Base-by-base conservation (phyloP, 2,113 vertebrate genomes). In the Nerophis lumbriciformis region DNA sequence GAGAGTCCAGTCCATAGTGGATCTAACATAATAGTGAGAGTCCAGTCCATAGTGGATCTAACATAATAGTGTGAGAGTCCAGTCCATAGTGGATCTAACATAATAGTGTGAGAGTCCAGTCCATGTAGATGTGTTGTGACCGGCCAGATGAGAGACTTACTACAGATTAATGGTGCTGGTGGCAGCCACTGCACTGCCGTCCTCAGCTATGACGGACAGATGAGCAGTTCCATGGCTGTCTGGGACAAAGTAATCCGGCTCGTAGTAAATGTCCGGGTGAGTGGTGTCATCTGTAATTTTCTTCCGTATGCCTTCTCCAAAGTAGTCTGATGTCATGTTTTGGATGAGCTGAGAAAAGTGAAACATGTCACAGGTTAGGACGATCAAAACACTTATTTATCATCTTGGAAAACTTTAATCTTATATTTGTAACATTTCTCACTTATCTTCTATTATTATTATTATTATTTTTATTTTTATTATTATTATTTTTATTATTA, bases 101-200 rank as follows among this genome's bases (percentile, higher is more conserved):
- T n/a, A n/a, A n/a, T n/a, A n/a, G n/a, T n/a, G n/a, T n/a, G n/a
- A n/a, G n/a, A n/a, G n/a, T n/a, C n/a, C n/a, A n/a, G n/a, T n/a
- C n/a, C n/a, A n/a, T n/a, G n/a, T n/a, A 19, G 19, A 19, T 19
- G 19, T 19, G 19, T 19, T 19, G 19, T 7, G 55, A 44, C 8
- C 10, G 48, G 19, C 21, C 45, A 6, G 48, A 42, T 42, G 11
- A 11, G 47, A 36, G 53, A 58, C 93, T 82, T 93, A 98, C 96
- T 95, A 93, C 71, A 92, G 84, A 80, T 99, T 99, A 81, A 98
- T 98, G 84, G 94, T 96, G 87, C 96, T 98, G 81, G 96, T 98
- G 69, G 93, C 95, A 0, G 94, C 92, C 79, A 98, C 96, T 0
- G 95, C 96, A 10, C 93, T 98, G 62, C 97, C 97, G 1, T 99